Conservation (phyloP, 1,140 invertebrate genomes). For the Drosophila ironensis region DNA sequence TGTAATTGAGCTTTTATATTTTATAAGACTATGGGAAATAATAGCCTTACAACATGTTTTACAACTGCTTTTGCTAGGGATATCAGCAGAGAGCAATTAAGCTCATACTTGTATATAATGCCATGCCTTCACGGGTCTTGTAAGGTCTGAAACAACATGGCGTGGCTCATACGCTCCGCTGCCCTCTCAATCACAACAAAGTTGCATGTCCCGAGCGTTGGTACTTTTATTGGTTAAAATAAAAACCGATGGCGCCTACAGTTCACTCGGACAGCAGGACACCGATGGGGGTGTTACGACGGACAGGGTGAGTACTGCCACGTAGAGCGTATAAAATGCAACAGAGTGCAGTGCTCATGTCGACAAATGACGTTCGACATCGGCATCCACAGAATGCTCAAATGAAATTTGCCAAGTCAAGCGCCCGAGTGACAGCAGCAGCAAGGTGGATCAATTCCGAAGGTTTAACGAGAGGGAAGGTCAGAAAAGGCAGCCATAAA, state of each 20-base stretch:
- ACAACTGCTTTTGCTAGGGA: neutral
- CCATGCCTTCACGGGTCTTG: conserved; percentile 14
- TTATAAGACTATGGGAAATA: too few relatives aligned
- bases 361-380: conserved; percentile 3
- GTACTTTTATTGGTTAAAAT: conserved; percentile 48
- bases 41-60: neutral
- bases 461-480: conserved; percentile 1
- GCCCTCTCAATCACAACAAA: conserved; percentile 26
- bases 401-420: conserved; percentile 44
- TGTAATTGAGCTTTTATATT: too few relatives aligned
- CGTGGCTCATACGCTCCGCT: conserved; percentile 44
- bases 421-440: neutral
- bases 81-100: conserved; percentile 23
- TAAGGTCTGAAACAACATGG: conserved; percentile 3
- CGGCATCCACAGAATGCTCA: conserved; percentile 37
- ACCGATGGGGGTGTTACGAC: neutral
- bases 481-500: conserved; percentile 1
- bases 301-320: conserved; percentile 7
- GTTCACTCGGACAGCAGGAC: neutral
- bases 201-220: conserved; percentile 25
- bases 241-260: conserved; percentile 29
- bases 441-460: neutral
- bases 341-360: conserved; percentile 33
- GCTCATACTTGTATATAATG: conserved; percentile 10
- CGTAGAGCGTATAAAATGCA: conserved; percentile 42